Base-by-base conservation (phyloP, 2,113 vertebrate species). In the Xiphophorus hellerii region DNA sequence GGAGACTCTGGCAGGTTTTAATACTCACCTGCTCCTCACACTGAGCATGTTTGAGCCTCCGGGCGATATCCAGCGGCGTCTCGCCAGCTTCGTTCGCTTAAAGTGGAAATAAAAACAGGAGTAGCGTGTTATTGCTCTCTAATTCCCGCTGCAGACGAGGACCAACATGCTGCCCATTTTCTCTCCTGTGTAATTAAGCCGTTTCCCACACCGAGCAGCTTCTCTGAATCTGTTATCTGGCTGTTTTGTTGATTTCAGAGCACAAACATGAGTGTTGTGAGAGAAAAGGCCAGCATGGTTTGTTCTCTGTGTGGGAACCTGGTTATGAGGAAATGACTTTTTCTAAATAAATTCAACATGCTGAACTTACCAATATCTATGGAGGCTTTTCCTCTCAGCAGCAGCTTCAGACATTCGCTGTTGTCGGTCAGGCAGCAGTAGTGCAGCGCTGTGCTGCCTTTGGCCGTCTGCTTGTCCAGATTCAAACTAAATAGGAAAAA, bases 401-500 rank as follows among this genome's bases (percentile, higher is more conserved):
- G 96, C 78, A 99, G 96, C 84, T 99, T 99, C 84, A 99, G 96
- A 94, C 98, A 99, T 90, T 99, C 98, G 0, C 96, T 96, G 61
- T 98, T 98, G 95, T 99, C 98, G 0, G 97, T 99, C 90, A 99
- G 95, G 80, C 98, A 99, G 96, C 98, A 99, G 88, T 99, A 99
- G 86, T 99, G 98, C 80, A 99, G 94, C 29, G 97, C 97, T 0
- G 97, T 97, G 93, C 98, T 99, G 85, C 98, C 98, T 92, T 97
- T 99, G 62, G 93, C 94, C 0, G 98, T 99, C 89, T 98, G 98
- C 78, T 97, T 99, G 68, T 99, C 98, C 91, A 99, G 91, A 90
- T 99, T 99, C 87, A 97, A 95, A 66, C 98, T 99, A 31, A 28
- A 85, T 70, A 82, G 65, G 82, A 51, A 67, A 13, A 42, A 1